phyloP scores from a whole-genome alignment of 2,797 vertebrate species.

The Cossypha niveicapilla region DNA sequence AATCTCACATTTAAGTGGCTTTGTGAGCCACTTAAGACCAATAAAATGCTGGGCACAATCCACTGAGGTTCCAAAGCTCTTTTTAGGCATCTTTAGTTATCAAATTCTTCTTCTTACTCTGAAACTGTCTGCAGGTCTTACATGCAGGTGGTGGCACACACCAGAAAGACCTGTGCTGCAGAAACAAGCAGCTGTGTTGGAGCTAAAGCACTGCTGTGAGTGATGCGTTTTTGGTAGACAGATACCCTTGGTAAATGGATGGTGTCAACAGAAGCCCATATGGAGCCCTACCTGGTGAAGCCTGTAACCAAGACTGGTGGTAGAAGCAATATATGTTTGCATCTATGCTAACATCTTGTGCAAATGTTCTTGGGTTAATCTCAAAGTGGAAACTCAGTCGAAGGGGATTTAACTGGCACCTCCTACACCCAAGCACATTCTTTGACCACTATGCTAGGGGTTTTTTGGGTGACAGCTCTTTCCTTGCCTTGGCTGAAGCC shows the following conservation, averaged over 20 bases:
- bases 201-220: background rate
- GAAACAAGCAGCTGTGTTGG: background rate
- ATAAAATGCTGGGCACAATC: background rate
- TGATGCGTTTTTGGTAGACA: background rate
- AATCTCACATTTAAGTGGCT: background rate
- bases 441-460: background rate
- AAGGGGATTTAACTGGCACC: background rate
- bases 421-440: background rate
- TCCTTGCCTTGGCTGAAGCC: slow-evolving; percentile 18
- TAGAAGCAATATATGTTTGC: background rate
- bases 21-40: background rate
- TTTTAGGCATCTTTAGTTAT: background rate
- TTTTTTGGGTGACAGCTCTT: slow-evolving; percentile 28
- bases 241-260: background rate
- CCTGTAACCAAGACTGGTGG: background rate
- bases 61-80: background rate
- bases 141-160: background rate
- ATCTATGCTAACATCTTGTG: background rate
- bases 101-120: background rate
- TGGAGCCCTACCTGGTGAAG: background rate
- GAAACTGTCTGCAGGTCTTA: background rate
- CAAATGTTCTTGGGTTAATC: background rate
- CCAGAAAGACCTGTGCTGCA: background rate
- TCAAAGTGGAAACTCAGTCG: background rate
- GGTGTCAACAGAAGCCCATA: background rate